A percentile compares a stretch with the other conserved stretches of the same genome.
Conservation (phyloP, 1,140 invertebrate genomes). For the Melanaphis sacchari region DNA sequence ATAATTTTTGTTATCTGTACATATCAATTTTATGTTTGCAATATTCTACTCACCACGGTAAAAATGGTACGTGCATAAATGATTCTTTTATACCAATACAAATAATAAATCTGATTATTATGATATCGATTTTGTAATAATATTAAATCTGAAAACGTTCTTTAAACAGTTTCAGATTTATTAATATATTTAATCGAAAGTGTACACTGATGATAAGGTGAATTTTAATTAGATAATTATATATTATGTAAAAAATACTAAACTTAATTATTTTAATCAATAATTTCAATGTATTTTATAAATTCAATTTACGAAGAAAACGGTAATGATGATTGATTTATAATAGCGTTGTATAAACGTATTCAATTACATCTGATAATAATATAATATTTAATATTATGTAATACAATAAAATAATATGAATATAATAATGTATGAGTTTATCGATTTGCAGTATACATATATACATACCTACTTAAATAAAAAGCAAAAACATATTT, state of each 20-base stretch:
- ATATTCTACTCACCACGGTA: not conserved
- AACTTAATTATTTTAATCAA: not conserved
- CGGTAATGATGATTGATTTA: not conserved
- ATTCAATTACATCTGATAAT: not conserved
- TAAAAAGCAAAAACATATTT: not conserved
- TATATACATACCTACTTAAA: not conserved
- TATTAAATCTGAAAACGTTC: not conserved
- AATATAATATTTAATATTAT: not conserved
- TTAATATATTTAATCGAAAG: not conserved
- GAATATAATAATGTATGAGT: not conserved
- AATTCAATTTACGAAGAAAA: not conserved
- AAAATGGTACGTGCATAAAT: not conserved
- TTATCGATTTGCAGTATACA: not conserved
- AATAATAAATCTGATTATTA: not conserved
- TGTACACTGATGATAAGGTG: not conserved
- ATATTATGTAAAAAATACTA: not conserved
- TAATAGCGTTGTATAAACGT: not conserved
- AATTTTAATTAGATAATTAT: not conserved
- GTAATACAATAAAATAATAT: not conserved
- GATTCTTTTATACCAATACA: not conserved
- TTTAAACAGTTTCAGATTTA: not conserved
- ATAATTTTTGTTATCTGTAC: not conserved
- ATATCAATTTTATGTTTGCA: not conserved
- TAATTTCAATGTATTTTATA: not conserved
- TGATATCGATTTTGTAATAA: not conserved